Percentiles rank a stretch among this genome's conserved stretches.
phyloP scores from a whole-genome alignment of 1,140 invertebrate species.

The Andricus grossulariae region DNA sequence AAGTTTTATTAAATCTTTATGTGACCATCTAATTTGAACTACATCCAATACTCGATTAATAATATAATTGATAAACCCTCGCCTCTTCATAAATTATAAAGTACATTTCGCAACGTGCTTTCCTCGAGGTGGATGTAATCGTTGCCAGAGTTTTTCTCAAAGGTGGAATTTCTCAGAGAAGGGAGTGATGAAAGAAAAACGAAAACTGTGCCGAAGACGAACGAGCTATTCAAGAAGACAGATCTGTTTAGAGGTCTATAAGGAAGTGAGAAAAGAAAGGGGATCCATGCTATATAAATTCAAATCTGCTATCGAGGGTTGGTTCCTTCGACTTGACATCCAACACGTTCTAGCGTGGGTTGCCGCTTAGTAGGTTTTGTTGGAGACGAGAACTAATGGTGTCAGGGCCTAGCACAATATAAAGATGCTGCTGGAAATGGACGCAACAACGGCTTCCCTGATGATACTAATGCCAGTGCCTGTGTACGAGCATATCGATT shows the following conservation, averaged over 20 bases:
- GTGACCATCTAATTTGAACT: too few species aligned
- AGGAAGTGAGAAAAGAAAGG: slow-evolving; percentile 31
- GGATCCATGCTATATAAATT: slow-evolving; percentile 22
- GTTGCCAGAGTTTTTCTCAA: not conserved
- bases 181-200: slow-evolving; percentile 17
- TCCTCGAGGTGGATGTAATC: not conserved
- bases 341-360: slow-evolving; percentile 23
- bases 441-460: not conserved
- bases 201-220: slow-evolving; percentile 24
- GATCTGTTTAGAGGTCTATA: slow-evolving; percentile 31
- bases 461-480: not conserved
- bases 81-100: too few species aligned
- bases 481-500: not conserved
- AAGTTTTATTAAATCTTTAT: too few species aligned
- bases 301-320: slow-evolving; percentile 19
- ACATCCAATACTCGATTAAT: too few species aligned
- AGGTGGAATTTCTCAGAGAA: not conserved
- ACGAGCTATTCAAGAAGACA: slow-evolving; percentile 25
- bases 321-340: slow-evolving; percentile 17
- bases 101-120: too few species aligned
- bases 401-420: slow-evolving; percentile 12
- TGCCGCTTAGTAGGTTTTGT: not conserved
- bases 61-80: too few species aligned
- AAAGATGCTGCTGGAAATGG: not conserved
- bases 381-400: slow-evolving; percentile 24